Conservation (phyloP, 2,888 invertebrate species). For the Rotaria socialis region DNA sequence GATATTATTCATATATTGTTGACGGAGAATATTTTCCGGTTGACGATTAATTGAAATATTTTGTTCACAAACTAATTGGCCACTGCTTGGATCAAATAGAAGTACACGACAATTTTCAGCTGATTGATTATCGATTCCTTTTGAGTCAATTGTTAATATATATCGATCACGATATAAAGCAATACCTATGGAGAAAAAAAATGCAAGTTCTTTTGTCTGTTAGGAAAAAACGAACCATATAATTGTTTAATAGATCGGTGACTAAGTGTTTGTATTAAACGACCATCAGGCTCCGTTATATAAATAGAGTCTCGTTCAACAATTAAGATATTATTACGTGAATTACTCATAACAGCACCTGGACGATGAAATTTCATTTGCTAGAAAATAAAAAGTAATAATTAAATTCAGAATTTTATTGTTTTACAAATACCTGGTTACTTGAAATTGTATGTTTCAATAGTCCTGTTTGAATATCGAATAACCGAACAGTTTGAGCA, state of each 20-base stretch:
- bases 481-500: constrained; percentile 18
- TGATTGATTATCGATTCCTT: not conserved
- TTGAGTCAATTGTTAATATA: not conserved
- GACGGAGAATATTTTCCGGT: not conserved
- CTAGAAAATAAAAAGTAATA: not conserved
- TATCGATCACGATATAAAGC: constrained; percentile 5
- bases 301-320: not conserved
- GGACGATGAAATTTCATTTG: constrained; percentile 31
- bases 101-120: not conserved
- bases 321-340: constrained; percentile 18
- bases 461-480: not conserved
- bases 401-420: not conserved
- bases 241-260: not conserved
- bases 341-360: not conserved
- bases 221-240: not conserved
- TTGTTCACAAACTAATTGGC: not conserved
- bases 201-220: not conserved
- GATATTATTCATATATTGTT: not conserved
- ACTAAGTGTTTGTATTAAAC: not conserved
- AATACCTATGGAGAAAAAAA: not conserved
- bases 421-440: not conserved
- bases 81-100: constrained; percentile 3
- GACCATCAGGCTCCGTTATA: not conserved
- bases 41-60: not conserved
- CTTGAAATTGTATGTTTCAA: constrained; percentile 9